Evolutionary conservation across 2,113 vertebrate species (phyloP).

Genomic region (western clawed frog (Xenopus tropicalis)): UCB_Xtro_10.0 CM004451.2:19314501-19315000

Average conservation of each 20-base stretch:
- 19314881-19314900: no score
- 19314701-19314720: conserved; percentile 12
- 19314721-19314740: conserved; percentile 5
- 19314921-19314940: no score
- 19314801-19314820: no score
- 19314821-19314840: no score
- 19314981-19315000: no score
- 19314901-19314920: no score
- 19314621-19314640: conserved; percentile 40
- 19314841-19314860: no score
- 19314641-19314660: conserved; percentile 39
- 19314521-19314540: conserved; percentile 12
- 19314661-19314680: conserved; percentile 37
- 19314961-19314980: no score
- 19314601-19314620: conserved; percentile 31
- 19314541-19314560: conserved; percentile 15
- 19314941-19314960: no score
- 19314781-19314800: background rate
- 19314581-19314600: conserved; percentile 39
- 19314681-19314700: conserved; percentile 33
- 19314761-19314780: background rate
- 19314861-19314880: no score
- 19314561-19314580: conserved; percentile 43
- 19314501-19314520: background rate
- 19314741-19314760: background rate